Evolutionary conservation across 1,140 invertebrate genomes (phyloP).

Genomic region (Neotoxoptera formosana): DNA sequence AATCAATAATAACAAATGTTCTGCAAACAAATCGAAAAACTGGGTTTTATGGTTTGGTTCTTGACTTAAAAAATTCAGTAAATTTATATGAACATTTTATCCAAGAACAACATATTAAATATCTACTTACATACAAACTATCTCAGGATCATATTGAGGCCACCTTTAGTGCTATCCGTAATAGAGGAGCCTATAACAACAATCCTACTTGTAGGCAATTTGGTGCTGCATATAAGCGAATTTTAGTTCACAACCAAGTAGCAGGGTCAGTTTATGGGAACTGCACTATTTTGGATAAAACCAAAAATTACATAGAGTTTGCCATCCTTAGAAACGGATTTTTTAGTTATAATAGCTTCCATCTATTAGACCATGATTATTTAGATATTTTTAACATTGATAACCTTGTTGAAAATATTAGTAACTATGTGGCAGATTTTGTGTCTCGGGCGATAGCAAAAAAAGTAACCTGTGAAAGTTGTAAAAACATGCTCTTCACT

Average conservation of each 20-base stretch:
- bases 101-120: not conserved
- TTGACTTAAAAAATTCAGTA: not conserved
- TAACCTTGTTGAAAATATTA: no score
- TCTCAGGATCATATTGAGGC: slow-evolving; percentile 42
- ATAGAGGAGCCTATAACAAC: slow-evolving; percentile 31
- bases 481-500: no score
- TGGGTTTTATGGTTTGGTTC: not conserved
- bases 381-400: no score
- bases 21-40: not conserved
- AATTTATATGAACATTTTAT: not conserved
- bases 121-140: slow-evolving; percentile 31
- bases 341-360: no score
- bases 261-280: not conserved
- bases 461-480: no score
- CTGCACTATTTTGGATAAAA: not conserved
- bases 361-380: no score
- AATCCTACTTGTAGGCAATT: slow-evolving; percentile 49
- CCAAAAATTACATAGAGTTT: no score
- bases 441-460: no score
- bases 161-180: slow-evolving; percentile 28
- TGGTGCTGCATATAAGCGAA: slow-evolving; percentile 26
- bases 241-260: slow-evolving; percentile 47
- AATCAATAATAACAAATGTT: not conserved
- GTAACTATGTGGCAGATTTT: no score
- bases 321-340: no score